phyloP scores from a whole-genome alignment of 2,797 vertebrate genomes.

The Karalla daura region DNA sequence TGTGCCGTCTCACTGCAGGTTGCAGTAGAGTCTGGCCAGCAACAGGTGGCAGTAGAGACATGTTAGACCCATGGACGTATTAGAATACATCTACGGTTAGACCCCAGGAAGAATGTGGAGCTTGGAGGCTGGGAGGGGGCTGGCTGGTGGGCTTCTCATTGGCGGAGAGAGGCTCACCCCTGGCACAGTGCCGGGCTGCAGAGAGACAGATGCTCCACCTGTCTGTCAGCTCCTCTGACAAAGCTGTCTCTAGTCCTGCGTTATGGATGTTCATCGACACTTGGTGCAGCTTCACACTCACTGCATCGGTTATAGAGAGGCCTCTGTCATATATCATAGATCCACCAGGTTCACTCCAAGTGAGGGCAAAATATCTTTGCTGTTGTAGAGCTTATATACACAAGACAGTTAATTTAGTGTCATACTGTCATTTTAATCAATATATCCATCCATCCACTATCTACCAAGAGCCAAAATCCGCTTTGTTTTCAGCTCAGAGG shows the following conservation, averaged over 20 bases:
- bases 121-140: no score
- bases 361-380: no score
- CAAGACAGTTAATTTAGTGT: no score
- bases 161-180: neutral
- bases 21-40: neutral
- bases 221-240: neutral
- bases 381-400: no score
- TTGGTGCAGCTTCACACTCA: neutral
- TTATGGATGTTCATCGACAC: neutral
- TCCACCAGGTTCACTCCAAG: no score
- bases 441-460: no score
- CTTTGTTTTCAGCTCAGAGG: no score
- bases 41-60: conserved; percentile 43
- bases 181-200: neutral
- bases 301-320: neutral
- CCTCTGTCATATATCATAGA: no score
- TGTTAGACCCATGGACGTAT: neutral
- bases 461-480: no score
- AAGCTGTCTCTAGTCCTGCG: neutral
- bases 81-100: no score
- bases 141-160: neutral
- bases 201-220: no score
- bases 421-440: no score
- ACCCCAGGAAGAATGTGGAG: neutral
- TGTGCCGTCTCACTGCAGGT: neutral